Evolutionary conservation across 92 coral and sea anemone species (phyloP).

Genomic region (Blastomussa wellsi): DNA sequence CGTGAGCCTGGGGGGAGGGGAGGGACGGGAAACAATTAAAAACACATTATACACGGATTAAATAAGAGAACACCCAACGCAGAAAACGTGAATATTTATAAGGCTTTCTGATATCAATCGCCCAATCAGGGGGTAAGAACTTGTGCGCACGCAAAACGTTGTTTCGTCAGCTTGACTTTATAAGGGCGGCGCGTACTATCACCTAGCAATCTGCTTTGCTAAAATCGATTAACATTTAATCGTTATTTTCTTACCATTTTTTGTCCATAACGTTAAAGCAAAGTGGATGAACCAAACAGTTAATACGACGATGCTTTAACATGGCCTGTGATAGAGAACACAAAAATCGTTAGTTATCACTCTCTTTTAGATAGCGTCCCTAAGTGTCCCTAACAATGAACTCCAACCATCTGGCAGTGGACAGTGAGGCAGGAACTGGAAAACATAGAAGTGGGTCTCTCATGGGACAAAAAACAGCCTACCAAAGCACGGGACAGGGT

Average conservation of each 20-base stretch:
- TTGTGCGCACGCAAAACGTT: not conserved
- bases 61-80: not conserved
- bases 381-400: no score
- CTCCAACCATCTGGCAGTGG: no score
- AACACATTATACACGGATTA: no score
- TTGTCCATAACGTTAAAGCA: conserved; percentile 61
- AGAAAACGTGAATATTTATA: no score
- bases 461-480: no score
- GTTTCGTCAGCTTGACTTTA: not conserved
- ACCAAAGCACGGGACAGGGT: no score
- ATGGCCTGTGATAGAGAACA: conserved; percentile 50
- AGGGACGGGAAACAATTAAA: not conserved
- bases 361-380: no score
- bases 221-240: no score
- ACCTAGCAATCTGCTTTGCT: not conserved
- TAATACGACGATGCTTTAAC: conserved; percentile 68
- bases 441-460: no score
- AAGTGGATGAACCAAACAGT: conserved; percentile 65
- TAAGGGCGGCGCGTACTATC: not conserved
- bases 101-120: no score
- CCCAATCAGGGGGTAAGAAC: not conserved
- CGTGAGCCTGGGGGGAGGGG: conserved; percentile 44
- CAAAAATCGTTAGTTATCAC: no score
- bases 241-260: conserved; percentile 61
- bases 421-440: no score